Evolutionary conservation across 2,888 invertebrate species (phyloP).

Genomic region (Teleogryllus oceanicus): DNA sequence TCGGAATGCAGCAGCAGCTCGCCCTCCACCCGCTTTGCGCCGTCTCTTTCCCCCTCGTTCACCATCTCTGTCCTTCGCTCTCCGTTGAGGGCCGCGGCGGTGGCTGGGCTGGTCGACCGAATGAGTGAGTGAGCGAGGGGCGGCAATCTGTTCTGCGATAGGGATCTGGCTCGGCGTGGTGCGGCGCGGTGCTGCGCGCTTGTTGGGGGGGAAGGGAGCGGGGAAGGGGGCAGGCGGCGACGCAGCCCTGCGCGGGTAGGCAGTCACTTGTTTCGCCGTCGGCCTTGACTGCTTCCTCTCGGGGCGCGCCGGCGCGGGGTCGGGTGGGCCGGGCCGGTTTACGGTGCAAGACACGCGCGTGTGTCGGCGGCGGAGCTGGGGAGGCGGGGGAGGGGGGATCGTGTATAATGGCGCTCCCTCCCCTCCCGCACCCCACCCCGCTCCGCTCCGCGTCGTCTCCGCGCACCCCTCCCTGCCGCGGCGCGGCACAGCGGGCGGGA

Average conservation of each 20-base stretch:
- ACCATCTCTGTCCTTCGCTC: background rate
- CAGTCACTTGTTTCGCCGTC: background rate
- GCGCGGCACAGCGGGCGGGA: too few relatives aligned
- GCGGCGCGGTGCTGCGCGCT: too few relatives aligned
- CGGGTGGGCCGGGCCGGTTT: background rate
- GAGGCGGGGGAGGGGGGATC: background rate
- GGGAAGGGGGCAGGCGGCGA: background rate
- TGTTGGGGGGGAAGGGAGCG: too few relatives aligned
- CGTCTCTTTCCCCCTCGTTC: background rate
- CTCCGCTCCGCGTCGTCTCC: too few relatives aligned
- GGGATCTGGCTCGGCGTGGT: background rate
- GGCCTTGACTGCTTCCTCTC: constrained; percentile 1
- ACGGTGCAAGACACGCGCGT: constrained; percentile 9
- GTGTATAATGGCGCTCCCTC: background rate
- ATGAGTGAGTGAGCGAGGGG: too few relatives aligned
- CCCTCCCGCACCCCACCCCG: too few relatives aligned
- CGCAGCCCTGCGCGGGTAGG: background rate
- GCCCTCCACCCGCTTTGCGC: too few relatives aligned
- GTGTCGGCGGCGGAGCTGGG: background rate
- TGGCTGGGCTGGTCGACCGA: background rate
- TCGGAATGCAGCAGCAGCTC: too few relatives aligned
- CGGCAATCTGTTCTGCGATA: background rate
- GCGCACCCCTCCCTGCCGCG: too few relatives aligned
- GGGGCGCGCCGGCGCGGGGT: background rate
- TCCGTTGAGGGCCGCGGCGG: background rate